Percentiles rank a stretch among this genome's conserved stretches.
phyloP scores from a whole-genome alignment of 2,888 invertebrate species.

The Anticlea derivata region DNA sequence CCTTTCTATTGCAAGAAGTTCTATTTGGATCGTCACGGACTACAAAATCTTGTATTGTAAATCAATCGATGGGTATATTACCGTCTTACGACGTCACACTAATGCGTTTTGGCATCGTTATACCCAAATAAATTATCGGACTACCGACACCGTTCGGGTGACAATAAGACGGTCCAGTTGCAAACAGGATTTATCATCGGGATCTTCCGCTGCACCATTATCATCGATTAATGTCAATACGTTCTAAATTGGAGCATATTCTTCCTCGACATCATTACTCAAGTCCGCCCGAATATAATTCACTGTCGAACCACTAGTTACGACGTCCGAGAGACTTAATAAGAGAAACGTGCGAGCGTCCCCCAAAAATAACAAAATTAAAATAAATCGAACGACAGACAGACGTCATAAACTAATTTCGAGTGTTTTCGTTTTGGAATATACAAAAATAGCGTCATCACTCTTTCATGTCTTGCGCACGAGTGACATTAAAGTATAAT shows the following conservation, averaged over 20 bases:
- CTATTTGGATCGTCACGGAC: slow-evolving; percentile 36
- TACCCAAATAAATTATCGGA: slow-evolving; percentile 44
- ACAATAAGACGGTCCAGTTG: slow-evolving; percentile 46
- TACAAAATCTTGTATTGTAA: slow-evolving; percentile 39
- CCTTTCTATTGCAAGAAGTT: slow-evolving; percentile 28
- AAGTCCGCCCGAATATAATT: slow-evolving; percentile 68
- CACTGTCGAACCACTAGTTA: slow-evolving; percentile 71
- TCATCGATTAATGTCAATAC: slow-evolving; percentile 67
- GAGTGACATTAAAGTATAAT: slow-evolving; percentile 80
- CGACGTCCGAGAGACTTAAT: slow-evolving; percentile 68
- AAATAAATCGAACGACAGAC: slow-evolving; percentile 84
- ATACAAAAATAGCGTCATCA: slow-evolving; percentile 80
- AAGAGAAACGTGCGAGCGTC: slow-evolving; percentile 63
- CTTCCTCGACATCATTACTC: slow-evolving; percentile 61
- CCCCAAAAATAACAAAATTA: slow-evolving; percentile 82
- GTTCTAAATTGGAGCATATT: slow-evolving; percentile 54
- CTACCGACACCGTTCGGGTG: slow-evolving; percentile 39
- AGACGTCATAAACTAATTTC: slow-evolving; percentile 84
- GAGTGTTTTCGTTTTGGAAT: slow-evolving; percentile 81
- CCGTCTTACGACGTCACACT: slow-evolving; percentile 39
- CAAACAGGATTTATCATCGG: slow-evolving; percentile 44
- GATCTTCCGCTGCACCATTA: slow-evolving; percentile 42
- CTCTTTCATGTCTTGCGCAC: slow-evolving; percentile 77
- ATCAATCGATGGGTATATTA: slow-evolving; percentile 46
- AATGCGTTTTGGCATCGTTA: slow-evolving; percentile 48